Conservation (phyloP, 2,113 vertebrate genomes). For the Phrynocephalus versicolor region DNA sequence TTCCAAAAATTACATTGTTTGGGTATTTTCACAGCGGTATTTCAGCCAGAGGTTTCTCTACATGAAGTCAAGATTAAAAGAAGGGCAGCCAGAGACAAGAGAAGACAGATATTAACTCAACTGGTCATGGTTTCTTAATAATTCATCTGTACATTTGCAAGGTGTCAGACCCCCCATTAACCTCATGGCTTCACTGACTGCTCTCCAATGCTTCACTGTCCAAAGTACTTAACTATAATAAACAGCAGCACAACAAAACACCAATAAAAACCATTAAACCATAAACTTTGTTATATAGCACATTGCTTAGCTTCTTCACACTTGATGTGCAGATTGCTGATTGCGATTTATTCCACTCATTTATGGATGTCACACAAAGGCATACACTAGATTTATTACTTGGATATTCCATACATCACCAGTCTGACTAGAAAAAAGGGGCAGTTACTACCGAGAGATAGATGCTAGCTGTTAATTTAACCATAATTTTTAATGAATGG, state of each 20-base stretch:
- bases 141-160: neutral
- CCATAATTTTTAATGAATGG: conserved; percentile 9
- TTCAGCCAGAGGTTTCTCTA: neutral
- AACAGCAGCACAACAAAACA: conserved; percentile 54
- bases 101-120: conserved; percentile 21
- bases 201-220: conserved; percentile 22
- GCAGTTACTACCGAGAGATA: rapidly evolving
- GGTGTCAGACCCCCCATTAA: conserved; percentile 18
- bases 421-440: rapidly evolving
- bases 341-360: conserved; percentile 54
- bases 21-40: too few relatives aligned
- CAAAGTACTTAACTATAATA: conserved; percentile 43
- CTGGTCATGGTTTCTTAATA: neutral
- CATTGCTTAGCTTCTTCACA: conserved; percentile 50
- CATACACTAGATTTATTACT: neutral
- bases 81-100: neutral
- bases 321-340: conserved; percentile 41
- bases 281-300: conserved; percentile 46
- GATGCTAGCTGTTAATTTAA: rapidly evolving
- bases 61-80: neutral
- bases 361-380: conserved; percentile 25
- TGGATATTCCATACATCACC: conserved; percentile 1
- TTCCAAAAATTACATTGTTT: too few relatives aligned
- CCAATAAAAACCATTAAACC: conserved; percentile 63
- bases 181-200: conserved; percentile 30